Evolutionary conservation across 2,888 invertebrate species (phyloP).

Genomic region (Ceraclea dissimilis): DNA sequence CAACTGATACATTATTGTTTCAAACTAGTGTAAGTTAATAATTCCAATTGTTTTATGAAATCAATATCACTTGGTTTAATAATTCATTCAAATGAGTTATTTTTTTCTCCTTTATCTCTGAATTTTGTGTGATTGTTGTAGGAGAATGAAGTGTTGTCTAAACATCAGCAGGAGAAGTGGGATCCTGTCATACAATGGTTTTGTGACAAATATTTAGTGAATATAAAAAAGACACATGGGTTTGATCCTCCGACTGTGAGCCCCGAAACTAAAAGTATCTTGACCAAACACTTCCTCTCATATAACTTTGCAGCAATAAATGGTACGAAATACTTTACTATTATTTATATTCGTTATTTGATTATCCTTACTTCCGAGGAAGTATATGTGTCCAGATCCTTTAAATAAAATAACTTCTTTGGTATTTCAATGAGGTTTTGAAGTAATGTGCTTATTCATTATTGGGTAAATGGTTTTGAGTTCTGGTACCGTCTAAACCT

Average conservation of each 20-base stretch:
- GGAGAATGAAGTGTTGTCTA: constrained; percentile 70
- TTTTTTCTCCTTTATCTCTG: no score
- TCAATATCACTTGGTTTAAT: no score
- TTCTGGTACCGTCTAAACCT: no score
- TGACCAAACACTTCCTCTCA: constrained; percentile 73
- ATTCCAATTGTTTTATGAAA: not conserved
- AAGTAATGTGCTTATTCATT: no score
- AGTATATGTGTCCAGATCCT: no score
- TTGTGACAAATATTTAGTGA: constrained; percentile 67
- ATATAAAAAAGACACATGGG: constrained; percentile 61
- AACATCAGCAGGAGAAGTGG: constrained; percentile 78
- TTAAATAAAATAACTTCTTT: no score
- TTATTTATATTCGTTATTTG: no score
- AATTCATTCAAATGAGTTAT: no score
- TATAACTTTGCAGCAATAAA: constrained; percentile 74
- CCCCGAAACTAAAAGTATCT: constrained; percentile 55
- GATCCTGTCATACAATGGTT: constrained; percentile 87
- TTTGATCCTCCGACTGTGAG: constrained; percentile 64
- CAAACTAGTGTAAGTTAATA: constrained; percentile 56
- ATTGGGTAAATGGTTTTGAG: no score
- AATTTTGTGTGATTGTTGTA: constrained; percentile 31
- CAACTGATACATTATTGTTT: constrained; percentile 77
- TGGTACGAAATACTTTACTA: constrained; percentile 49
- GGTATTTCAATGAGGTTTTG: no score
- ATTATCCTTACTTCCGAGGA: no score